A percentile compares a stretch with the other conserved stretches of the same genome.
These are phyloP conservation scores for Phymatocera aterrima DNA, from an alignment of 2,888 invertebrate species.

Conservation along the genomic window DNA sequence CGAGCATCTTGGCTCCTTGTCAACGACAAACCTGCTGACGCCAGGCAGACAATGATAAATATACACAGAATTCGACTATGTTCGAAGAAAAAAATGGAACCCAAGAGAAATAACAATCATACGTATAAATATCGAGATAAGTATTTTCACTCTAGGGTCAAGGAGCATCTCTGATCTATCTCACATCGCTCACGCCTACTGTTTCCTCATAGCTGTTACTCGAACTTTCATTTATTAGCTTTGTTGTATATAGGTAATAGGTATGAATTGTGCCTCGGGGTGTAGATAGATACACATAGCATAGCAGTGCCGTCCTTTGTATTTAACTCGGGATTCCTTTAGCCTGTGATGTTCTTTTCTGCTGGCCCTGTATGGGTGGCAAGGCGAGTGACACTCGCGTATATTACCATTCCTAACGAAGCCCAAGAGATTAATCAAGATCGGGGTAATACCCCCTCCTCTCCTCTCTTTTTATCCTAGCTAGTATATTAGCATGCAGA, in stretches of 20 bases:
- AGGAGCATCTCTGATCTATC: neutral
- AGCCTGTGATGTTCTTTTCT: neutral
- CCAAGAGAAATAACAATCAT: neutral
- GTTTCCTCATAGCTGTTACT: neutral
- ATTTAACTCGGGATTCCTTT: conserved; percentile 10
- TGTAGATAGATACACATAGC: neutral
- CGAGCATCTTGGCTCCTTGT: conserved; percentile 13
- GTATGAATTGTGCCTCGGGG: neutral
- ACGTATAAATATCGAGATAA: too few species aligned
- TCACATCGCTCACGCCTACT: neutral
- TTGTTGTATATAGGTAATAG: too few species aligned
- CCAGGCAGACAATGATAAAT: neutral
- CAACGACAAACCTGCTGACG: neutral
- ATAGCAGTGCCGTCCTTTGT: neutral
- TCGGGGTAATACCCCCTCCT: neutral
- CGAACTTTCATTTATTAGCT: neutral
- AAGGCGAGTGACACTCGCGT: conserved; percentile 37
- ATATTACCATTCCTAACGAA: conserved; percentile 46
- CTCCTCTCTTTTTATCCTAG: neutral
- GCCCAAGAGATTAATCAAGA: conserved; percentile 44
- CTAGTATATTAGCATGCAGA: conserved; percentile 31
- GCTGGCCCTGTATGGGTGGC: neutral
- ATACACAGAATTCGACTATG: neutral
- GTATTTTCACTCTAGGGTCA: conserved; percentile 17
- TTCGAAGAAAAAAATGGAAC: neutral